phyloP scores from a whole-genome alignment of 2,113 vertebrate genomes.

The Donacobius atricapilla region DNA sequence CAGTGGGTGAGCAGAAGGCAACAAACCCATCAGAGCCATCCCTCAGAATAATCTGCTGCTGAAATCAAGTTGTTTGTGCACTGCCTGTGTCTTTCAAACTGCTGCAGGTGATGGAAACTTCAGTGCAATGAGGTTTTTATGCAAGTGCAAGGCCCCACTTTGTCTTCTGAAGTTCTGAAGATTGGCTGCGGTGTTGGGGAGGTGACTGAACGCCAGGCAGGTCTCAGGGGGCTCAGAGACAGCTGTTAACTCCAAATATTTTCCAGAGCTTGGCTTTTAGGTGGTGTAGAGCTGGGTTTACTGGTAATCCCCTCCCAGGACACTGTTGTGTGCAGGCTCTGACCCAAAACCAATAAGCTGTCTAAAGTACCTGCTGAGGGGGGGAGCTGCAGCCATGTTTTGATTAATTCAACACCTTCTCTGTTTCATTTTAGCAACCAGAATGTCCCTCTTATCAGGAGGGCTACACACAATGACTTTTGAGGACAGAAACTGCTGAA shows the following conservation, averaged over 20 bases:
- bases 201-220: not conserved
- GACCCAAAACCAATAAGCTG: not conserved
- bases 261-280: not conserved
- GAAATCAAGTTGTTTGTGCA: not conserved
- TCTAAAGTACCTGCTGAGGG: not conserved
- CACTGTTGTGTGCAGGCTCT: not conserved
- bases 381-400: not conserved
- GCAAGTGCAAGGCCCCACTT: not conserved
- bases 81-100: not conserved
- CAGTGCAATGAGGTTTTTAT: not conserved
- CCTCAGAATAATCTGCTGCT: not conserved
- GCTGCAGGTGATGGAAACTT: not conserved
- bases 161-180: not conserved
- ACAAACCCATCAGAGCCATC: not conserved
- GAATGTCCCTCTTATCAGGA: not conserved
- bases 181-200: not conserved
- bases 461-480: not conserved
- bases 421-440: not conserved
- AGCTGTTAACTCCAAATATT: not conserved
- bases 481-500: not conserved
- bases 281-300: not conserved
- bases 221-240: not conserved
- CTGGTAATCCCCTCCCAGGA: not conserved
- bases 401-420: not conserved
- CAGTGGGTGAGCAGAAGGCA: not conserved